Evolutionary conservation across 2,888 invertebrate species (phyloP).

Genomic region (Acanthosepion lycidas): DNA sequence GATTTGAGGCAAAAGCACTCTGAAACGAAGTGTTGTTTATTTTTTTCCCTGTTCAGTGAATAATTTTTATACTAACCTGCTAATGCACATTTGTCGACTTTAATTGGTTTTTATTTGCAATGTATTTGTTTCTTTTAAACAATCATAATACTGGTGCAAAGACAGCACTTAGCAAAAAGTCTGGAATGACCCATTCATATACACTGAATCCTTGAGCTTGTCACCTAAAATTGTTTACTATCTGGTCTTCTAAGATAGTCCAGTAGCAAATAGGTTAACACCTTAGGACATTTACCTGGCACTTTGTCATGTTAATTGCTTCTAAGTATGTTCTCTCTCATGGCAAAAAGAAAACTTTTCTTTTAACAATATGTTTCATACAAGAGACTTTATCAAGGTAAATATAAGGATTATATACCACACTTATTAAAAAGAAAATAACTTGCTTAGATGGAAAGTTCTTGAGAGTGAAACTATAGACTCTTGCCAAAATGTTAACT

Average conservation of each 20-base stretch:
- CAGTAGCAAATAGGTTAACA: background rate
- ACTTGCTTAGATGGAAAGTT: no score
- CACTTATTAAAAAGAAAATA: no score
- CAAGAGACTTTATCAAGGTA: no score
- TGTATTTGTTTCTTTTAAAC: background rate
- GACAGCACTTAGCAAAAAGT: background rate
- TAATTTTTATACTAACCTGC: background rate
- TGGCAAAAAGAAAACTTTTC: no score
- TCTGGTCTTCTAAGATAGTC: background rate
- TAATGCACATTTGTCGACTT: background rate
- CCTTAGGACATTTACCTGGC: background rate
- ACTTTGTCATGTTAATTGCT: background rate
- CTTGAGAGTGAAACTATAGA: no score
- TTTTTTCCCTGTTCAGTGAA: background rate
- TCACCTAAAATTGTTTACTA: background rate
- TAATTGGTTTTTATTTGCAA: background rate
- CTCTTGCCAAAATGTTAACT: no score
- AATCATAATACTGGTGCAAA: background rate
- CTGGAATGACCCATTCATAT: background rate
- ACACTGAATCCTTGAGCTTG: background rate
- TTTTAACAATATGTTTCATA: no score
- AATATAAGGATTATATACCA: no score
- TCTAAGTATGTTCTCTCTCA: background rate
- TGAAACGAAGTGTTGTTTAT: background rate
- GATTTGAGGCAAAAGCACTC: background rate